Evolutionary conservation across 2,113 vertebrate genomes (phyloP).

Genomic region (Podarcis muralis): DNA sequence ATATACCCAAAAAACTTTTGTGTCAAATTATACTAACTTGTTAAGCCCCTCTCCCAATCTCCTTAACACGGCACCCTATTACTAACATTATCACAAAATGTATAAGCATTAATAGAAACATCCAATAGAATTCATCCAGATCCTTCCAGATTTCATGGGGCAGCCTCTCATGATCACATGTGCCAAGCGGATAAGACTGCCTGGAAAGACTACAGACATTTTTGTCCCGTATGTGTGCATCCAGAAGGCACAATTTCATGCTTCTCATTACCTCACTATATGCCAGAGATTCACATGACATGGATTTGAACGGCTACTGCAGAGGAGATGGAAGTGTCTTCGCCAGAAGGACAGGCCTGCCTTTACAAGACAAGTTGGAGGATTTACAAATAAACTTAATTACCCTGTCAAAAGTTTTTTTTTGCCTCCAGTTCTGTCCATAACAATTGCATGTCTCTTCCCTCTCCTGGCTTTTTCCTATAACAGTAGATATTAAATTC

Average conservation of each 20-base stretch:
- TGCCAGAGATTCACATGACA: background rate
- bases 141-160: background rate
- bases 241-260: conserved; percentile 1
- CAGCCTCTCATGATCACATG: background rate
- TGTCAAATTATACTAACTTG: too few species aligned
- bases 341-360: background rate
- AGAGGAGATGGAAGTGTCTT: background rate
- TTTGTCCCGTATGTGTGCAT: conserved; percentile 11
- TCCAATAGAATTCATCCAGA: background rate
- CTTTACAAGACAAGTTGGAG: conserved; percentile 36
- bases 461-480: conserved; percentile 1
- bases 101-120: too few species aligned
- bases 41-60: too few species aligned
- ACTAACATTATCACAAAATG: too few species aligned
- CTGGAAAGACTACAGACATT: background rate
- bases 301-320: background rate
- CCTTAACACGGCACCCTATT: too few species aligned
- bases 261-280: background rate
- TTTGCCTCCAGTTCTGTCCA: conserved; percentile 49
- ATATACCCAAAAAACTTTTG: too few species aligned
- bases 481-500: conserved; percentile 61
- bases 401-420: conserved; percentile 39
- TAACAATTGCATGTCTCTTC: conserved; percentile 13
- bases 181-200: background rate
- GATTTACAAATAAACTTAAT: conserved; percentile 26